Conservation (phyloP, 1,140 invertebrate species). For the Ostrea denselamellosa region DNA sequence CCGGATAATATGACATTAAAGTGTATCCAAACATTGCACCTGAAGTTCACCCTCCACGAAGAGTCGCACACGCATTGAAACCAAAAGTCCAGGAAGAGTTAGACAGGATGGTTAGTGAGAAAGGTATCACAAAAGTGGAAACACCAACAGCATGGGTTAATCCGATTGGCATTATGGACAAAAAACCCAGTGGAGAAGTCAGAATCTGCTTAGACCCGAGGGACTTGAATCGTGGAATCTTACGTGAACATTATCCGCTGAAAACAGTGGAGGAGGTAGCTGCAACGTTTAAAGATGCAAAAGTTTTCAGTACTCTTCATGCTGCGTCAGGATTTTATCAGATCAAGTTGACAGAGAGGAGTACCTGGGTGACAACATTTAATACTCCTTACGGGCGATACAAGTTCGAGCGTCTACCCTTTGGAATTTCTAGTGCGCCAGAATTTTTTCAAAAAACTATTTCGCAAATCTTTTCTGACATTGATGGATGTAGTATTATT, state of each 20-base stretch:
- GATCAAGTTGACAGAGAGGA: slow-evolving; percentile 2
- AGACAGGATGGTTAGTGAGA: not conserved
- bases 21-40: slow-evolving; percentile 13
- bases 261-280: slow-evolving; percentile 28
- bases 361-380: not conserved
- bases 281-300: not conserved
- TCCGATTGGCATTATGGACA: slow-evolving; percentile 11
- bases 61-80: too few species aligned
- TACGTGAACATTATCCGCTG: slow-evolving; percentile 27
- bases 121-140: slow-evolving; percentile 1
- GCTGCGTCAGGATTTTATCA: slow-evolving; percentile 17
- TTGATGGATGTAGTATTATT: not conserved
- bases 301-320: slow-evolving; percentile 42
- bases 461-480: too few species aligned
- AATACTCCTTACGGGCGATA: too few species aligned
- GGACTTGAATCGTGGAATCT: slow-evolving; percentile 40
- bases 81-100: slow-evolving; percentile 37
- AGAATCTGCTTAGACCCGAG: slow-evolving; percentile 40
- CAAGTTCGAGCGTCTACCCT: slow-evolving; percentile 30
- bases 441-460: too few species aligned
- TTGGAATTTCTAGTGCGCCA: too few species aligned
- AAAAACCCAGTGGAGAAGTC: slow-evolving; percentile 36
- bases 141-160: slow-evolving; percentile 44
- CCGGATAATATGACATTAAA: slow-evolving; percentile 25
- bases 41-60: slow-evolving; percentile 29